Percentiles rank a stretch among this genome's conserved stretches.
Conservation (phyloP, 2,113 vertebrate species). For the Passer montanus region DNA sequence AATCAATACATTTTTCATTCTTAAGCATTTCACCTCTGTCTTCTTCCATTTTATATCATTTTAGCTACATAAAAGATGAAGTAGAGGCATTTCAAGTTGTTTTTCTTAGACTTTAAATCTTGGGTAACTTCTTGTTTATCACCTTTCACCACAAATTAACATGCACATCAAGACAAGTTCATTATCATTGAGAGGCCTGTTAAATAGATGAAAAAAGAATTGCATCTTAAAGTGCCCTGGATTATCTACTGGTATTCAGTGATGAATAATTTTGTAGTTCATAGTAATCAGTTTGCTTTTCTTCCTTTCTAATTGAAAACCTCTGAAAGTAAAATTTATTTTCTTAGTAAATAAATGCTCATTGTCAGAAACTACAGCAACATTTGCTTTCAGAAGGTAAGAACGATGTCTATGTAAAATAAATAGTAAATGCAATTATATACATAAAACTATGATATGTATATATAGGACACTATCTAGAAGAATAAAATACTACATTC, state of each 20-base stretch:
- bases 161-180: constrained; percentile 51
- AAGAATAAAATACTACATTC: not conserved
- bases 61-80: constrained; percentile 47
- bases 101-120: constrained; percentile 31
- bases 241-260: not conserved
- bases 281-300: not conserved
- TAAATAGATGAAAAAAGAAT: not conserved
- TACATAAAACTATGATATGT: not conserved
- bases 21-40: constrained; percentile 58
- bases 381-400: not conserved
- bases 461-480: not conserved
- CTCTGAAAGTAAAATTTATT: not conserved
- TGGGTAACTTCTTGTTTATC: constrained; percentile 10
- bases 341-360: not conserved
- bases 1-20: constrained; percentile 61
- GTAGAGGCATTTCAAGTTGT: constrained; percentile 5
- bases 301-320: not conserved
- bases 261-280: not conserved
- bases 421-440: not conserved
- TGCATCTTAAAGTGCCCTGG: not conserved
- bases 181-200: constrained; percentile 11
- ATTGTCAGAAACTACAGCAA: not conserved
- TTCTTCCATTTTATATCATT: constrained; percentile 49
- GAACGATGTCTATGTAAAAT: not conserved
- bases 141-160: constrained; percentile 52